These are phyloP conservation scores for Pygmarrhopalites habei DNA, from an alignment of 1,140 invertebrate species.

Conservation along the genomic window DNA sequence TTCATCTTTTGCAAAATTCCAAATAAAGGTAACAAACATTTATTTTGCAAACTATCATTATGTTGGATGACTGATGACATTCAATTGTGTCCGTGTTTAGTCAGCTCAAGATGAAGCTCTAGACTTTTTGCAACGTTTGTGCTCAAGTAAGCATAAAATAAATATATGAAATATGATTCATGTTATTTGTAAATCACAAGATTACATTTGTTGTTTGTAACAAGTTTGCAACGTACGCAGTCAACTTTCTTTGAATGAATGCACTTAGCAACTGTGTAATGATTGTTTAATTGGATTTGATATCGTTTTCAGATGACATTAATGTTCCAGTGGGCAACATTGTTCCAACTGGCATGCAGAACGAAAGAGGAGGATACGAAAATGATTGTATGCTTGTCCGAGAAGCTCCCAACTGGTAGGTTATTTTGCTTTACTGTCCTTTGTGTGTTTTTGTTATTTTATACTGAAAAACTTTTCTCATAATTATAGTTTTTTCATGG, in stretches of 20 bases:
- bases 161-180: no score
- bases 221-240: no score
- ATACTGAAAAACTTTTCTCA: slow-evolving; percentile 10
- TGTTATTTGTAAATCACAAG: no score
- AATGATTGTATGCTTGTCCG: slow-evolving; percentile 94
- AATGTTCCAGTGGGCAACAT: slow-evolving; percentile 90
- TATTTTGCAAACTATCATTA: no score
- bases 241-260: no score
- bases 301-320: slow-evolving; percentile 92
- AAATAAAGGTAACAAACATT: slow-evolving; percentile 82
- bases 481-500: slow-evolving; percentile 91
- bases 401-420: slow-evolving; percentile 77
- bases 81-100: no score
- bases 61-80: no score
- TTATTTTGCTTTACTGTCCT: not conserved
- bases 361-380: slow-evolving; percentile 88
- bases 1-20: slow-evolving; percentile 96
- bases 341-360: slow-evolving; percentile 98
- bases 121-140: slow-evolving; percentile 82
- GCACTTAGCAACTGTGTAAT: no score
- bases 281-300: no score
- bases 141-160: no score
- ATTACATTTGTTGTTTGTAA: no score
- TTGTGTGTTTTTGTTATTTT: not conserved
- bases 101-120: slow-evolving; percentile 82